Base-by-base conservation (phyloP, 2,113 vertebrate genomes). In the Neolamprologus ventralis region DNA sequence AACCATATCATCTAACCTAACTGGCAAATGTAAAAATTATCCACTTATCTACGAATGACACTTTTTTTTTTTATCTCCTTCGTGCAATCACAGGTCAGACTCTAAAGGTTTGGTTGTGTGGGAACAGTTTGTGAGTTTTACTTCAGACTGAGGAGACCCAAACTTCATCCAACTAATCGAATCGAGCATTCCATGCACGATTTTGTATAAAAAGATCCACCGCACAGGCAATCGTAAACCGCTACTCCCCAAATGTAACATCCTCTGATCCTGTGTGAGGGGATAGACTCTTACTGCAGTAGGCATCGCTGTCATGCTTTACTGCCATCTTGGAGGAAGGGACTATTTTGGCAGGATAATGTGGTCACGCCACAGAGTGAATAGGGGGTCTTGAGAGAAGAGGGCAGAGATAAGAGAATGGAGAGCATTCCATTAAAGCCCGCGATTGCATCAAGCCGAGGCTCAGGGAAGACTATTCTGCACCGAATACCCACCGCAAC, bases 371-470 rank as follows among this genome's bases (percentile, higher is more conserved):
- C 91, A 88, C 83, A 40, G 80, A 90, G 87, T 91, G 92, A 93
- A 92, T 86, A 87, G 91, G 80, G 82, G 85, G 82, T 91, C 86
- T 93, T 91, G 88, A 90, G 87, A 88, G 91, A 90, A 85, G 85
- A 91, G 78, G 73, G 84, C 84, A 89, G 80, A 92, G 93, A 96
- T 95, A 93, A 95, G 86, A 94, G 87, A 92, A 86, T 33, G 85
- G 58, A 92, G 88, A 92, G 92, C 89, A 93, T 95, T 95, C 94
- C 94, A 95, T 94, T 95, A 93, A 93, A 93, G 92, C 93, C 55
- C 83, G 81, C 19, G 89, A 94, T 95, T 88, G 84, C 93, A 94
- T 95, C 93, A 85, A 83, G 86, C 68, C 2, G 9, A 85, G 84
- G 88, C 88, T 89, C 85, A 42, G 89, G 90, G 87, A 92, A 89